Base-by-base conservation (phyloP, 30 jellyfish, hydroid and myxozoan species). In the Mastigias papua region DNA sequence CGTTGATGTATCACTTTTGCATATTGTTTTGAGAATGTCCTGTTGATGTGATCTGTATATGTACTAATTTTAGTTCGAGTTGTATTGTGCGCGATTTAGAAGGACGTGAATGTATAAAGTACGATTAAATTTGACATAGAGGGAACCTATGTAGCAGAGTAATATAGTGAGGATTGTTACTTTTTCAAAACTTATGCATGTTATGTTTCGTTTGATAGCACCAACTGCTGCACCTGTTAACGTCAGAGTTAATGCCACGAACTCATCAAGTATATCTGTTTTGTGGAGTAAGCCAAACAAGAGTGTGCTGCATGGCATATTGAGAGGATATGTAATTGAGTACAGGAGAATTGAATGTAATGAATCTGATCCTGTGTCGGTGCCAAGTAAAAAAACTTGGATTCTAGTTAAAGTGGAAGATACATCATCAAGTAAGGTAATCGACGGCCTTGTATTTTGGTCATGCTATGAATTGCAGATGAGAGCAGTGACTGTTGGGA, bases 261-360 rank as follows among this genome's bases (percentile, higher is more conserved):
- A 51, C 42, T 68, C 92, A 35, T 1, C 92, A 17, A 48, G 79
- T 19, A 19, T 82, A 32, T 30, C 63, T 7, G 66, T 82, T 29
- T 67, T 11, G 11, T 82, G 92, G 92, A 15, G 21, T 13, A 49
- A 34, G 13, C 92, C 92, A 8, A 26, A 29, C 21, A 34, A 29
- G 23, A 23, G 30, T 11, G 37, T 49, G 37, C 69, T 66, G 11
- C 91, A 81, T 66, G 91, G 91, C 34, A 25, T 20, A 34, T 29
- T 81, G 33, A 64, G 61, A 57, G 9, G 57, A 46, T 81, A 64
- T 50, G 20, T 50, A 22, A 26, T 81, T 17, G 33, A 68, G 42
- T 82, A 82, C 48, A 28, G 42, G 42, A 65, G 60, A 21, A 76
- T 85, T 9, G 34, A 54, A 1, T 85, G 93, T 46, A 23, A 25